These are phyloP conservation scores for Arctopsyche grandis DNA, from an alignment of 1,140 invertebrate genomes.

Conservation along the genomic window DNA sequence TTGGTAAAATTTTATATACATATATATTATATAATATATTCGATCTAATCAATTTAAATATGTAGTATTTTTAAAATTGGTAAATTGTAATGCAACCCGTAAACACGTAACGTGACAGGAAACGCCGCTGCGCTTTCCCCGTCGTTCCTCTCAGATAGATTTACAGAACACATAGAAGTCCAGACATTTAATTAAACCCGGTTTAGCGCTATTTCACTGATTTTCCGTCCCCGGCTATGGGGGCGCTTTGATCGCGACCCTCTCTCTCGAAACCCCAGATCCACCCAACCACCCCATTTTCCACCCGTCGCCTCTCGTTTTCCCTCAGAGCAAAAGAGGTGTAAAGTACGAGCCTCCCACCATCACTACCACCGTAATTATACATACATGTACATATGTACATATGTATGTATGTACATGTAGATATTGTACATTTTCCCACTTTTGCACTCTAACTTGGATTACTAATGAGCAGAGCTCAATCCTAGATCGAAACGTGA, in stretches of 20 bases:
- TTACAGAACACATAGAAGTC: conserved; percentile 55
- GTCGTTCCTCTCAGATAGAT: conserved; percentile 50
- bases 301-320: conserved; percentile 2
- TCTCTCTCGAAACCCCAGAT: conserved; percentile 5
- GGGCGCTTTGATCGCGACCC: conserved; percentile 48
- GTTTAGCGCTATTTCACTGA: conserved; percentile 56
- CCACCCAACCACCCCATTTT: background rate
- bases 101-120: background rate
- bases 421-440: too few relatives aligned
- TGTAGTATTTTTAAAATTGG: too few relatives aligned
- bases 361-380: background rate
- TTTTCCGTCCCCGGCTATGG: conserved; percentile 47
- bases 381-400: background rate
- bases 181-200: conserved; percentile 56
- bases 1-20: too few relatives aligned
- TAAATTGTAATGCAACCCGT: too few relatives aligned
- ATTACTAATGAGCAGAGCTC: too few relatives aligned
- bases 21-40: too few relatives aligned
- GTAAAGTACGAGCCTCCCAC: conserved; percentile 2
- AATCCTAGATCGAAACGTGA: too few relatives aligned
- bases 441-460: background rate
- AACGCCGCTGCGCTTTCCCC: conserved; percentile 34
- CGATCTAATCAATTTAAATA: too few relatives aligned
- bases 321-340: background rate
- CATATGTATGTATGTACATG: too few relatives aligned